These are phyloP conservation scores for Etia nguti DNA, from an alignment of 2,113 vertebrate genomes.

Conservation along the genomic window DNA sequence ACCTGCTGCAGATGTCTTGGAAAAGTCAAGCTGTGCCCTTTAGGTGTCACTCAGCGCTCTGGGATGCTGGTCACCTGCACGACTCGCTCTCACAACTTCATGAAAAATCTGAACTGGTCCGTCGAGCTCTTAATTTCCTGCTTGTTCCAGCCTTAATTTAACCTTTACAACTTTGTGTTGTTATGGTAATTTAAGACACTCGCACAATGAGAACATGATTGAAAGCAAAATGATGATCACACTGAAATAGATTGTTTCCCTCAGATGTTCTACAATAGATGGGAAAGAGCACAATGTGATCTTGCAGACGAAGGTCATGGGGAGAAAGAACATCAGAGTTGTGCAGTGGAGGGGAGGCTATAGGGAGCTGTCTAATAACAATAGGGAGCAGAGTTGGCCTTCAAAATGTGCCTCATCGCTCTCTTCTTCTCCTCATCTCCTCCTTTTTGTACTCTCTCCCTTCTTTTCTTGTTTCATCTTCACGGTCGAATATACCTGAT, in stretches of 20 bases:
- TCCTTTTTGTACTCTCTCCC: neutral
- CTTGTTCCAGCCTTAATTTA: conserved; percentile 1
- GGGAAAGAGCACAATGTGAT: conserved; percentile 7
- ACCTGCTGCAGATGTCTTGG: conserved; percentile 53
- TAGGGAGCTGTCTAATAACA: conserved; percentile 22
- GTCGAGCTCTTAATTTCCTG: conserved; percentile 9
- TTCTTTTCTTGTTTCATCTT: conserved; percentile 32
- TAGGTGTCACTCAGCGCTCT: conserved; percentile 39
- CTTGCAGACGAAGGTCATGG: conserved; percentile 20
- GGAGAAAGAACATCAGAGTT: neutral
- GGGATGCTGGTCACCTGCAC: conserved; percentile 47
- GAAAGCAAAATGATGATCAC: conserved; percentile 13
- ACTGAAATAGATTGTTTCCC: conserved; percentile 28
- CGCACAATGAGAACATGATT: neutral
- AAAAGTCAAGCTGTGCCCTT: conserved; percentile 48
- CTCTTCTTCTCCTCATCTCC: conserved; percentile 17
- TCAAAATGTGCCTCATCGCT: conserved; percentile 26
- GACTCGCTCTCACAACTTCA: neutral
- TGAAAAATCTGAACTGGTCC: neutral
- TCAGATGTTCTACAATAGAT: neutral
- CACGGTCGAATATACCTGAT: conserved; percentile 42
- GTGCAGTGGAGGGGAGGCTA: neutral
- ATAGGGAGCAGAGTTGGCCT: conserved; percentile 21
- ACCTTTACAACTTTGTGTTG: neutral
- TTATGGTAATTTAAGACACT: conserved; percentile 20